These are phyloP conservation scores for Casuarius casuarius DNA, from an alignment of 2,113 vertebrate species.

Conservation along the genomic window DNA sequence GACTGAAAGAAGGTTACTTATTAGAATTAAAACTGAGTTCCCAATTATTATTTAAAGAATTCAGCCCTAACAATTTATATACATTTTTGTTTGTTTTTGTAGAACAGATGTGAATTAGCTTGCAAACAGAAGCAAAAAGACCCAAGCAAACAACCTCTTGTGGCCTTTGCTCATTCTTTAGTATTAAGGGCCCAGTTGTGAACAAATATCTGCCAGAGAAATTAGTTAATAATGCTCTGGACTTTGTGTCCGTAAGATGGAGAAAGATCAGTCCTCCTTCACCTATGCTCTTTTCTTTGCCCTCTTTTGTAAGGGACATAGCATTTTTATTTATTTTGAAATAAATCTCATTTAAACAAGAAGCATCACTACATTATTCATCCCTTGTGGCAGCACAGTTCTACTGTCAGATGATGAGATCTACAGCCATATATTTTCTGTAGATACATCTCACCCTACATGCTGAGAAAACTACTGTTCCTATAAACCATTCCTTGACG, in stretches of 20 bases:
- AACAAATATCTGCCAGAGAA: neutral
- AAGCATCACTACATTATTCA: neutral
- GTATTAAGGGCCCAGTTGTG: neutral
- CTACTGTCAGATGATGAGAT: neutral
- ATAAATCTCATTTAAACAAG: neutral
- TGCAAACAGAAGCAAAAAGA: neutral
- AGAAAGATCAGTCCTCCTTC: neutral
- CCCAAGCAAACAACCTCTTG: neutral
- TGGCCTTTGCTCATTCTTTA: neutral
- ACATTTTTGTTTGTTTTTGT: neutral
- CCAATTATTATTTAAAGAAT: neutral
- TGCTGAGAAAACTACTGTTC: neutral
- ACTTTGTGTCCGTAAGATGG: neutral
- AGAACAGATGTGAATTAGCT: neutral
- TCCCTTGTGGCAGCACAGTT: neutral
- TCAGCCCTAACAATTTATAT: neutral
- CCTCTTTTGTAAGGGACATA: neutral
- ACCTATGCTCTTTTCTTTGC: neutral
- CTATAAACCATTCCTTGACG: neutral
- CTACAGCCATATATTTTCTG: neutral
- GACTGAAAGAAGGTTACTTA: neutral
- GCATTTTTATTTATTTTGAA: neutral
- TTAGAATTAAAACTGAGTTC: neutral
- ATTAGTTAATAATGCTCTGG: neutral
- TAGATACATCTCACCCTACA: neutral